Percentiles rank a stretch among this genome's conserved stretches.
phyloP scores from a whole-genome alignment of 2,888 invertebrate species.

The Drosophila fulvimacula region DNA sequence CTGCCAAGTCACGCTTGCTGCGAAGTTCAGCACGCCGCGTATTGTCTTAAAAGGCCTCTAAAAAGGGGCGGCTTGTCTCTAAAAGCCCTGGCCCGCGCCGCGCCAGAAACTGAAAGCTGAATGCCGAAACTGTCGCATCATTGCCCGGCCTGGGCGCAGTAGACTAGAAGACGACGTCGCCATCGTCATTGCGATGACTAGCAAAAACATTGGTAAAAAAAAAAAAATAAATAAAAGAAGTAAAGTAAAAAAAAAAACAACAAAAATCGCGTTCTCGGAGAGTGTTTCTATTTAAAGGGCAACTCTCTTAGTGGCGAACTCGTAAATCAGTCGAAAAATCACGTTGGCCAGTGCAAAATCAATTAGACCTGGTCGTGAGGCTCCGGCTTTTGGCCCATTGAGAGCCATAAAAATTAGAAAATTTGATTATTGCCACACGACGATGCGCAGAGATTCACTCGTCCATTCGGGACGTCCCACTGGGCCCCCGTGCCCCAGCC shows the following conservation, averaged over 20 bases:
- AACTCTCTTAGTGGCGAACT: slow-evolving; percentile 6
- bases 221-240: not conserved
- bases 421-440: slow-evolving; percentile 82
- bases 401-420: slow-evolving; percentile 82
- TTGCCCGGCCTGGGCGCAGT: slow-evolving; percentile 62
- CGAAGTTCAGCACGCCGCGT: slow-evolving; percentile 73
- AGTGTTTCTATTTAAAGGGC: slow-evolving; percentile 18
- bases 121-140: slow-evolving; percentile 69
- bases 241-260: slow-evolving; percentile 2
- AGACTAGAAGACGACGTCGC: slow-evolving; percentile 74
- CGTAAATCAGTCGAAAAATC: slow-evolving; percentile 57
- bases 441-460: slow-evolving; percentile 63
- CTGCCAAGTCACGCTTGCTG: slow-evolving; percentile 72
- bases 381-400: slow-evolving; percentile 59
- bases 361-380: slow-evolving; percentile 68
- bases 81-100: slow-evolving; percentile 60
- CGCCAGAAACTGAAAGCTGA: slow-evolving; percentile 35
- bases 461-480: slow-evolving; percentile 39
- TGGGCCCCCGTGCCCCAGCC: not conserved
- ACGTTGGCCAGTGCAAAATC: slow-evolving; percentile 62
- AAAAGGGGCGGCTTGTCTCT: slow-evolving; percentile 59
- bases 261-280: slow-evolving; percentile 19
- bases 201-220: slow-evolving; percentile 22
- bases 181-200: slow-evolving; percentile 48
- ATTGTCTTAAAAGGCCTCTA: slow-evolving; percentile 72